A percentile compares a stretch with the other conserved stretches of the same genome.
Evolutionary conservation across 92 coral and sea anemone genomes (phyloP).

Genomic region (Parazoanthus atlanticus): DNA sequence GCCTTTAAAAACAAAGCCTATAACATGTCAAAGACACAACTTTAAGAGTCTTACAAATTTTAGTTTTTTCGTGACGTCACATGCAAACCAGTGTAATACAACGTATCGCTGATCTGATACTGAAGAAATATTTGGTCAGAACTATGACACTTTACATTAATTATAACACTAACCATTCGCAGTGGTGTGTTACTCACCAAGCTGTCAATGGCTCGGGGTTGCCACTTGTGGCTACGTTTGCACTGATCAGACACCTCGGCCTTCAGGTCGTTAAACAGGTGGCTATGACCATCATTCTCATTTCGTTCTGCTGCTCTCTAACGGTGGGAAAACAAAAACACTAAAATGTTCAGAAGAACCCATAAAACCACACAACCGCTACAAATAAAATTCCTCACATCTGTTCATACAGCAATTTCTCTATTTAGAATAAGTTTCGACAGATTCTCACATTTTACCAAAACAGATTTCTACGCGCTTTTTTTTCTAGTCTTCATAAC

Average conservation of each 20-base stretch:
- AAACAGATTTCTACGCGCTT: too few relatives aligned
- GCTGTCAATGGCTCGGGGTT: conserved; percentile 91
- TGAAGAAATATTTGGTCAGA: too few relatives aligned
- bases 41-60: too few relatives aligned
- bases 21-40: too few relatives aligned
- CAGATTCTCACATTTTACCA: background rate
- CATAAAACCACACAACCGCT: background rate
- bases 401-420: background rate
- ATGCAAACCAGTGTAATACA: too few relatives aligned
- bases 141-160: too few relatives aligned
- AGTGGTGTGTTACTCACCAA: conserved; percentile 61
- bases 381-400: background rate
- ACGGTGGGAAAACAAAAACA: conserved; percentile 51
- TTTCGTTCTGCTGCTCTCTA: conserved; percentile 66
- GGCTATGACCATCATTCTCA: conserved; percentile 80
- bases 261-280: conserved; percentile 86
- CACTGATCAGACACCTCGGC: conserved; percentile 81
- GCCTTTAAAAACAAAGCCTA: too few relatives aligned
- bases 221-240: conserved; percentile 90
- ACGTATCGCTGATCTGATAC: too few relatives aligned
- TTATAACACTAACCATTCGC: too few relatives aligned
- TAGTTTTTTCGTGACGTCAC: too few relatives aligned
- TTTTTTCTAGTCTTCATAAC: too few relatives aligned
- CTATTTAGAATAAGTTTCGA: background rate
- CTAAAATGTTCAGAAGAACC: background rate